These are phyloP conservation scores for Drosophila monieri DNA, from an alignment of 2,888 invertebrate species.

Conservation along the genomic window DNA sequence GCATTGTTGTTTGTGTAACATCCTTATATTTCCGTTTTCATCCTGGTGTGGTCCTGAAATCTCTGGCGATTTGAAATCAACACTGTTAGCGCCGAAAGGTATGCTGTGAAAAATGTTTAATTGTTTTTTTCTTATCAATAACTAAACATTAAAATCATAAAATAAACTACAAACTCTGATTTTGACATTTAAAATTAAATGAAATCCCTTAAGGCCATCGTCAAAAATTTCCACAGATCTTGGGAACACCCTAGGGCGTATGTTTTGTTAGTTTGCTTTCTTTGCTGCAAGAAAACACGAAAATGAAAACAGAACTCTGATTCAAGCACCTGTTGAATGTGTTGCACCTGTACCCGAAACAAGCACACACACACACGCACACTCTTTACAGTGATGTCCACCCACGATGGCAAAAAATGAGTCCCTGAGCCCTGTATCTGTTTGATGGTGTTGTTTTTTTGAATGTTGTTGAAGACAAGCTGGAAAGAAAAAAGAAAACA, in stretches of 20 bases:
- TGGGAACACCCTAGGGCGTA: constrained; percentile 5
- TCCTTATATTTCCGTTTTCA: constrained; percentile 22
- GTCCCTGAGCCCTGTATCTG: constrained; percentile 15
- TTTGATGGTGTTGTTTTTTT: constrained; percentile 50
- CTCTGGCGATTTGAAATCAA: not conserved
- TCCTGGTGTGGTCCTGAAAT: constrained; percentile 9
- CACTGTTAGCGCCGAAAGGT: not conserved
- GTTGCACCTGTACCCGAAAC: constrained; percentile 61
- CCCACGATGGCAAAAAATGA: constrained; percentile 13
- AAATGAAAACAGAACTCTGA: constrained; percentile 38
- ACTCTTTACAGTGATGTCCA: constrained; percentile 21
- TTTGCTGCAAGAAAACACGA: constrained; percentile 34
- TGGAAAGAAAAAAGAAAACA: constrained; percentile 15
- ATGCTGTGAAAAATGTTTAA: not conserved
- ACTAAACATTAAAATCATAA: not conserved
- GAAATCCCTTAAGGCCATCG: not conserved
- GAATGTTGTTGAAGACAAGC: constrained; percentile 27
- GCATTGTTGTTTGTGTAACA: constrained; percentile 49
- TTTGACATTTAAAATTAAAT: too few relatives aligned
- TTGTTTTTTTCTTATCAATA: not conserved
- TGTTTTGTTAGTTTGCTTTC: constrained; percentile 23
- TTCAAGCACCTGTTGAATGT: constrained; percentile 72
- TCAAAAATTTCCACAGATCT: not conserved
- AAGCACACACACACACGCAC: constrained; percentile 16
- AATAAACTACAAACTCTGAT: too few relatives aligned